A percentile compares a stretch with the other conserved stretches of the same genome.
phyloP scores from a whole-genome alignment of 2,797 vertebrate species.

The Uromys caudimaculatus region DNA sequence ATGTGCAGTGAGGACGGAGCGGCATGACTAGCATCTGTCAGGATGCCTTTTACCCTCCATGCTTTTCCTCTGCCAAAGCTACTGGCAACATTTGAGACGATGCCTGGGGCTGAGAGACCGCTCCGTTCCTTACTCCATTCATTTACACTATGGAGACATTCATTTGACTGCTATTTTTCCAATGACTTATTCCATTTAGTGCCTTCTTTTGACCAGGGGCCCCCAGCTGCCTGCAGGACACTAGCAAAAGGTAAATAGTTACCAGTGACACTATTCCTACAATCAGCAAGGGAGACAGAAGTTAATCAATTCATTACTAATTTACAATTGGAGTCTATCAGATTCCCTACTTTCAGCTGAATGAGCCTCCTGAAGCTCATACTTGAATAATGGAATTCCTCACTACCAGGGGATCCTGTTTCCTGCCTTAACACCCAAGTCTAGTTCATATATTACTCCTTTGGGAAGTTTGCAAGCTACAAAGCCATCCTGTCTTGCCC shows the following conservation, averaged over 20 bases:
- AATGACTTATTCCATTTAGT: not conserved
- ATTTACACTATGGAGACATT: not conserved
- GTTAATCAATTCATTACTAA: not conserved
- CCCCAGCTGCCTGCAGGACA: not conserved
- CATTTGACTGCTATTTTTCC: not conserved
- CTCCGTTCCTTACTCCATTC: not conserved
- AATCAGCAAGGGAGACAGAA: not conserved
- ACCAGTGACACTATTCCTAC: not conserved
- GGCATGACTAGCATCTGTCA: not conserved
- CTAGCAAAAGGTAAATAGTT: not conserved
- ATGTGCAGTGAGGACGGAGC: too few species aligned
- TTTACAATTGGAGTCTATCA: not conserved
- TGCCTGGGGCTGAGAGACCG: not conserved
- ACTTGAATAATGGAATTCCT: not conserved
- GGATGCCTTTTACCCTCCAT: not conserved
- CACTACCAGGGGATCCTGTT: not conserved
- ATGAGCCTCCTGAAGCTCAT: not conserved
- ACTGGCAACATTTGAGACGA: not conserved
- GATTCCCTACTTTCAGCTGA: not conserved
- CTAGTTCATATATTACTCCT: not conserved
- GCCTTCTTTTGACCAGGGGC: not conserved
- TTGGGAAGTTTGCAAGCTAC: not conserved
- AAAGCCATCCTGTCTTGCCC: not conserved
- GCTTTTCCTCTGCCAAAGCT: not conserved
- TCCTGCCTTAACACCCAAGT: not conserved